phyloP scores from a whole-genome alignment of 2,888 invertebrate species.

The Hedya salicella region DNA sequence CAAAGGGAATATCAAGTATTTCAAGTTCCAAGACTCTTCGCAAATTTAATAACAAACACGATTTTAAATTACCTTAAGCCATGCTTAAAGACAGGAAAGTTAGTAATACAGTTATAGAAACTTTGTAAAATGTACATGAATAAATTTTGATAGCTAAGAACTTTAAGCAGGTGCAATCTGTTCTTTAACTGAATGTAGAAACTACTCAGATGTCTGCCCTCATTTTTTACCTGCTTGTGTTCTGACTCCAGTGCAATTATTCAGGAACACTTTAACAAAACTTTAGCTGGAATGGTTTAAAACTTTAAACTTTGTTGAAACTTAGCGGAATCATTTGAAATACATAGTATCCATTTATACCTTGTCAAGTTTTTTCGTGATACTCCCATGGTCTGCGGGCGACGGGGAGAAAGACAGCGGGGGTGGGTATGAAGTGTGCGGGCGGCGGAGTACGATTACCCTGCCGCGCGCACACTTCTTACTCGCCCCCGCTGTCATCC shows the following conservation, averaged over 20 bases:
- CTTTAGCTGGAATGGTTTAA: neutral
- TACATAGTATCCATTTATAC: no score
- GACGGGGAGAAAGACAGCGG: no score
- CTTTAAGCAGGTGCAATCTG: slow-evolving; percentile 12
- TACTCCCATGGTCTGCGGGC: no score
- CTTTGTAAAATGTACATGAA: neutral
- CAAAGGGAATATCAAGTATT: neutral
- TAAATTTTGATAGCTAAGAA: slow-evolving; percentile 2
- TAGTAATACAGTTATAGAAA: slow-evolving; percentile 5
- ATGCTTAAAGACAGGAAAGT: neutral
- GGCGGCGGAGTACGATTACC: no score
- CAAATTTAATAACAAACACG: slow-evolving; percentile 2
- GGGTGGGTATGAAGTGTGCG: no score
- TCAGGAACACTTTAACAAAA: slow-evolving; percentile 3
- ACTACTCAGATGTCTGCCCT: slow-evolving; percentile 19
- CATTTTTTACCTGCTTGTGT: slow-evolving; percentile 21
- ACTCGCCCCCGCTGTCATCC: no score
- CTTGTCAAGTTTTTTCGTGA: no score
- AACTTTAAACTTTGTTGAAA: neutral
- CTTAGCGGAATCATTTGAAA: no score
- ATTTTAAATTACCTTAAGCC: slow-evolving; percentile 2
- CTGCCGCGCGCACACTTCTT: no score
- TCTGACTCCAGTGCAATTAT: slow-evolving; percentile 7
- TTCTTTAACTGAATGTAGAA: slow-evolving; percentile 15
- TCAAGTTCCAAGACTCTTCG: neutral